These are phyloP conservation scores for Ataeniobius toweri DNA, from an alignment of 2,797 vertebrate species.

Conservation along the genomic window DNA sequence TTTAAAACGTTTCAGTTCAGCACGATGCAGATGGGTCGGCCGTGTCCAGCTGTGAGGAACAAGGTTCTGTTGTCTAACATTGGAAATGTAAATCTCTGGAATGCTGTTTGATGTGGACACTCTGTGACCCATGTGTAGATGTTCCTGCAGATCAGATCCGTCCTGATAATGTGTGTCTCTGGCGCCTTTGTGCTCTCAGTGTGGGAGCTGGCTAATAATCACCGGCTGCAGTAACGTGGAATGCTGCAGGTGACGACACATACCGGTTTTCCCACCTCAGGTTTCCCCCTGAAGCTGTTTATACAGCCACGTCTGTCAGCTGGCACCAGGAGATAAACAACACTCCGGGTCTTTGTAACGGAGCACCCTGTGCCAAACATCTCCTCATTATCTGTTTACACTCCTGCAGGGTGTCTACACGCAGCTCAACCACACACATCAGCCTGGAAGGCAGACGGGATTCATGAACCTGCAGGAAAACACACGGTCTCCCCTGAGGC, in stretches of 20 bases:
- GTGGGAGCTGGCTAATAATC: constrained; percentile 28
- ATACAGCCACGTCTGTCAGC: background rate
- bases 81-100: constrained; percentile 47
- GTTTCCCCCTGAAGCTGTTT: constrained; percentile 20
- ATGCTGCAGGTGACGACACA: constrained; percentile 34
- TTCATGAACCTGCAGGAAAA: too few species aligned
- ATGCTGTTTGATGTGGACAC: constrained; percentile 54
- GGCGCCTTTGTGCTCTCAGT: background rate
- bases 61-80: constrained; percentile 60
- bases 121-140: background rate
- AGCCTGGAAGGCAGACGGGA: too few species aligned
- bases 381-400: background rate
- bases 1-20: background rate
- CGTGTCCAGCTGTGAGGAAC: constrained; percentile 26
- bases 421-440: too few species aligned
- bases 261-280: constrained; percentile 30
- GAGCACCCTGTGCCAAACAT: background rate
- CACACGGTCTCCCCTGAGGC: too few species aligned
- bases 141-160: background rate
- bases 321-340: background rate
- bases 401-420: background rate
- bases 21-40: background rate
- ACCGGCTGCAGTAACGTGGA: constrained; percentile 18
- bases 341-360: background rate
- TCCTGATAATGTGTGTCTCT: background rate